Conservation (phyloP, 2,113 vertebrate species). For the Poecilia latipinna region DNA sequence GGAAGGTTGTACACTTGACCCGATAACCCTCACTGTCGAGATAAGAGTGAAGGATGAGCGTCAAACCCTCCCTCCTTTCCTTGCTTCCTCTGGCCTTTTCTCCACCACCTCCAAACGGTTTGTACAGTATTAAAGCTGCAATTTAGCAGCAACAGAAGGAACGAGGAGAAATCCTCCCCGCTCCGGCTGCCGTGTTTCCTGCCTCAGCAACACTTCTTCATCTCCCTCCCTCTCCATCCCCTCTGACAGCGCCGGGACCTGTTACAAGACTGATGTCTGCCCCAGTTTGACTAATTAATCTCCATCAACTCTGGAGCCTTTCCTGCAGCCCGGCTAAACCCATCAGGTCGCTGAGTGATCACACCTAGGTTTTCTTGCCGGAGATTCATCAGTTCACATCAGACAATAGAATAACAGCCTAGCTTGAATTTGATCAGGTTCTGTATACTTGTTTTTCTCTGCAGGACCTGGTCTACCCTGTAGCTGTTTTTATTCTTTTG, state of each 20-base stretch:
- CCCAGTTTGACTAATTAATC: constrained; percentile 77
- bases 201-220: constrained; percentile 43
- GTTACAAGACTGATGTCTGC: constrained; percentile 70
- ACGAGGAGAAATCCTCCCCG: constrained; percentile 1
- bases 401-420: constrained; percentile 29
- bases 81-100: constrained; percentile 20
- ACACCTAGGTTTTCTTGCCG: constrained; percentile 33
- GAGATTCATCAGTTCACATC: constrained; percentile 44
- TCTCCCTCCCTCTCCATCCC: constrained; percentile 43
- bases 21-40: constrained; percentile 63
- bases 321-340: constrained; percentile 51
- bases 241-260: constrained; percentile 39
- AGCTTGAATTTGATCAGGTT: neutral
- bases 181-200: constrained; percentile 13
- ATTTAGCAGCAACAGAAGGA: neutral
- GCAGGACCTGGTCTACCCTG: neutral
- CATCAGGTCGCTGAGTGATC: constrained; percentile 47
- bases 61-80: constrained; percentile 32
- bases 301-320: constrained; percentile 41
- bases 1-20: constrained; percentile 73
- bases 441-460: neutral
- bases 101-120: constrained; percentile 11
- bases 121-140: constrained; percentile 3
- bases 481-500: neutral
- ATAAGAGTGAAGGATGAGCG: constrained; percentile 77